Conservation (phyloP, 2,888 invertebrate species). For the Aphodius sticticus region DNA sequence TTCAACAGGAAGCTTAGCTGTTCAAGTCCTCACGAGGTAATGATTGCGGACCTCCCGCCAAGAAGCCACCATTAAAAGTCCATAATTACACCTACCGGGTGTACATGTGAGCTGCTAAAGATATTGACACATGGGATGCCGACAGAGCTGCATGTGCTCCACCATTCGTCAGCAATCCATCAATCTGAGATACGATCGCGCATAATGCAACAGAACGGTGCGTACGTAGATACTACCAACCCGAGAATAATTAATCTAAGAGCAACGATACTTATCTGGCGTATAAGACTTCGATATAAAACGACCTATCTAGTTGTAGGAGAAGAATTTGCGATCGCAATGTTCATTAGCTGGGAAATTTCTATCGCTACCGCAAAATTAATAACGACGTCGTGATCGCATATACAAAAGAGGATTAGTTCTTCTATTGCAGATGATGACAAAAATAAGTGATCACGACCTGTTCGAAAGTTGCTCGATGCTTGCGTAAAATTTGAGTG, state of each 20-base stretch:
- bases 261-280: not conserved
- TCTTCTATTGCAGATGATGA: not conserved
- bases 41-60: slow-evolving; percentile 4
- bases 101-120: slow-evolving; percentile 4
- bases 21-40: not conserved
- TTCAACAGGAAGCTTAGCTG: not conserved
- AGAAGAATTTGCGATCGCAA: slow-evolving; percentile 4
- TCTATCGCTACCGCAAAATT: not conserved
- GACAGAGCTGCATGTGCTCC: not conserved
- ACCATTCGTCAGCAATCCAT: not conserved
- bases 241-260: not conserved
- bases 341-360: not conserved
- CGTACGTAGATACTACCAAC: not conserved
- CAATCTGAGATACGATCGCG: not conserved
- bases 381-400: not conserved
- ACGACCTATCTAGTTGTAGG: not conserved
- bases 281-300: not conserved
- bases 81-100: slow-evolving; percentile 4
- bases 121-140: slow-evolving; percentile 4
- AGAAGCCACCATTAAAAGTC: slow-evolving; percentile 4
- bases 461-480: not conserved
- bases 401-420: not conserved
- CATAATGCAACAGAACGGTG: not conserved
- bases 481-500: not conserved
- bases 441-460: not conserved